Conservation (phyloP, 2,888 invertebrate genomes). For the Meteorus cinctellus region DNA sequence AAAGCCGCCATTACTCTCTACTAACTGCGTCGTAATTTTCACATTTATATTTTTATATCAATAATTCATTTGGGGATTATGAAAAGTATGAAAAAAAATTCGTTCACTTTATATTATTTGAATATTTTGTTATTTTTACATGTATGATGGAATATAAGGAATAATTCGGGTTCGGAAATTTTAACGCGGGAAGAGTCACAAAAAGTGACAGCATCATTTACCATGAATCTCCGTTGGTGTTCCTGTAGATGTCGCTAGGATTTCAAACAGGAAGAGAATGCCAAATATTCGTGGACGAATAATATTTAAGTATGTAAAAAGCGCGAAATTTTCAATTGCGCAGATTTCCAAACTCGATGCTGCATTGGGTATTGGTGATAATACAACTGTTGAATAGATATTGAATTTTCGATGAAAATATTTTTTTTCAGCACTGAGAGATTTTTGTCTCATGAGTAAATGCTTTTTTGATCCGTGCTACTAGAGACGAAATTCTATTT, state of each 20-base stretch:
- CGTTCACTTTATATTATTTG: not conserved
- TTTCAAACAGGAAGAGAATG: not conserved
- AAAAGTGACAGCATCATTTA: conserved; percentile 58
- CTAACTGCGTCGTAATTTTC: conserved; percentile 57
- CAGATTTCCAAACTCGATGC: conserved; percentile 10
- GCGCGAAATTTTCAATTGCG: conserved; percentile 64
- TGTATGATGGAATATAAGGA: conserved; percentile 22
- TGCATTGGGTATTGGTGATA: conserved; percentile 31
- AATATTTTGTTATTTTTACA: conserved; percentile 31
- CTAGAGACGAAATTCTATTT: too few species aligned
- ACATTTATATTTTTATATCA: conserved; percentile 33
- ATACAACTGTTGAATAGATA: not conserved
- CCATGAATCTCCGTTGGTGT: conserved; percentile 9
- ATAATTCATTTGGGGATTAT: conserved; percentile 13
- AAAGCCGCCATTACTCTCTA: conserved; percentile 66
- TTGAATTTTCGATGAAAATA: not conserved
- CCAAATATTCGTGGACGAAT: conserved; percentile 36
- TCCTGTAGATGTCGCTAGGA: conserved; percentile 29
- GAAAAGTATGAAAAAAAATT: conserved; percentile 17
- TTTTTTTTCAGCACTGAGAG: not conserved
- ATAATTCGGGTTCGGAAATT: conserved; percentile 46
- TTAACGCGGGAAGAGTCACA: conserved; percentile 60
- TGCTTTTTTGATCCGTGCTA: too few species aligned
- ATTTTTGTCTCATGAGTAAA: too few species aligned
- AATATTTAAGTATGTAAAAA: conserved; percentile 62